A percentile compares a stretch with the other conserved stretches of the same genome.
These are phyloP conservation scores for Toxotes lorentzi DNA, from an alignment of 2,797 vertebrate genomes.

Conservation along the genomic window DNA sequence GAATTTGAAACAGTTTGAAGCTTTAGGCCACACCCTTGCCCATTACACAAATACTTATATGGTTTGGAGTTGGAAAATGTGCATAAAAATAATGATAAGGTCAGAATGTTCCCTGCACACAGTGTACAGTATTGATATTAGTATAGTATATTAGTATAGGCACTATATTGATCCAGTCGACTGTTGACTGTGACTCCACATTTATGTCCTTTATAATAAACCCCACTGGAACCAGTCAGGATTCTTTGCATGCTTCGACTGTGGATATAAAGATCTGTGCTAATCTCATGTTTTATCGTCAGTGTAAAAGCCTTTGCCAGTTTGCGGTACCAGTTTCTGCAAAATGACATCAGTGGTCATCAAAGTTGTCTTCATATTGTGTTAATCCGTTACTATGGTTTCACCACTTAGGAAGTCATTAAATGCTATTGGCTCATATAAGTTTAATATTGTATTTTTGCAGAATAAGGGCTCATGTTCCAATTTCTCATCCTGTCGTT, in stretches of 20 bases:
- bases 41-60: too few relatives aligned
- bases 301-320: conserved; percentile 52
- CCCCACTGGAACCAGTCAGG: conserved; percentile 24
- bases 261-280: conserved; percentile 36
- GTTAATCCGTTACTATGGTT: conserved; percentile 67
- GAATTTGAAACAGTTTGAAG: too few relatives aligned
- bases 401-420: conserved; percentile 63
- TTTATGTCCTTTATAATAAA: conserved; percentile 22
- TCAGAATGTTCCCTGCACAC: too few relatives aligned
- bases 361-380: conserved; percentile 66
- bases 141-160: too few relatives aligned
- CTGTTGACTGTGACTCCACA: conserved; percentile 12
- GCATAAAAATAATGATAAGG: too few relatives aligned
- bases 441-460: conserved; percentile 54
- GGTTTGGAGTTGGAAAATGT: too few relatives aligned
- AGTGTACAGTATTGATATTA: too few relatives aligned
- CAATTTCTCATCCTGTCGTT: conserved; percentile 36
- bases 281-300: conserved; percentile 60
- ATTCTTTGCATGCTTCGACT: conserved; percentile 41
- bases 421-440: conserved; percentile 60
- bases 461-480: conserved; percentile 51
- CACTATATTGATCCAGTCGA: background rate
- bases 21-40: too few relatives aligned
- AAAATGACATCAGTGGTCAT: conserved; percentile 72
- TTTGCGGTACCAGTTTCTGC: conserved; percentile 44